phyloP scores from a whole-genome alignment of 2,888 invertebrate species.

The Clivina fossor region DNA sequence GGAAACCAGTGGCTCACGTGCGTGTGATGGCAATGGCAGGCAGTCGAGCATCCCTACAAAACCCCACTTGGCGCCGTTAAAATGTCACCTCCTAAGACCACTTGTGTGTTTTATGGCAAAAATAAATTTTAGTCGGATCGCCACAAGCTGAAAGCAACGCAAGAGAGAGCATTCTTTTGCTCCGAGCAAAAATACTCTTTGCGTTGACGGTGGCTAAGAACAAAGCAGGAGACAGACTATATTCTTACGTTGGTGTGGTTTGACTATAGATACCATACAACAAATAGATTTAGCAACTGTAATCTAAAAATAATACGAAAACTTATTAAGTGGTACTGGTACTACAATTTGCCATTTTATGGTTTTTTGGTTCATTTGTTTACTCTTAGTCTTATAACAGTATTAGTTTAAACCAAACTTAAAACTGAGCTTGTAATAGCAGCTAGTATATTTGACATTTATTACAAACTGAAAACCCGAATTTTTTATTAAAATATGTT shows the following conservation, averaged over 20 bases:
- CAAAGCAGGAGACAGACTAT: slow-evolving; percentile 21
- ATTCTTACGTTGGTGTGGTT: slow-evolving; percentile 1
- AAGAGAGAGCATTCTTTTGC: slow-evolving; percentile 28
- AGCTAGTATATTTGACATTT: no score
- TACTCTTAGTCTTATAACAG: no score
- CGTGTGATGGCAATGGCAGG: slow-evolving; percentile 13
- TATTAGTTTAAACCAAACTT: no score
- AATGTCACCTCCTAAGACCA: slow-evolving; percentile 46
- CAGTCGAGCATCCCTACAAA: not conserved
- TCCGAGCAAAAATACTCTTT: not conserved
- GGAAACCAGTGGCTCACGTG: slow-evolving; percentile 20
- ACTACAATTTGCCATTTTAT: no score
- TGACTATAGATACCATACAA: not conserved
- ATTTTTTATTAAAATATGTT: no score
- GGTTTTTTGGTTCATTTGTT: no score
- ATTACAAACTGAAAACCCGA: no score
- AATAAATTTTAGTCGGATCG: slow-evolving; percentile 45
- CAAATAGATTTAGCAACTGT: no score
- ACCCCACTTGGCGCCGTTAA: slow-evolving; percentile 42
- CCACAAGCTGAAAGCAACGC: slow-evolving; percentile 35
- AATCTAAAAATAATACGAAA: no score
- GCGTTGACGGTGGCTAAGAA: slow-evolving; percentile 21
- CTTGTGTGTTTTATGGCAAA: slow-evolving; percentile 47
- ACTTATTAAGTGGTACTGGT: no score
- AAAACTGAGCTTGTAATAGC: no score